Percentiles rank a stretch among this genome's conserved stretches.
Evolutionary conservation across 2,888 invertebrate species (phyloP).

Genomic region (Lamproptera curius): DNA sequence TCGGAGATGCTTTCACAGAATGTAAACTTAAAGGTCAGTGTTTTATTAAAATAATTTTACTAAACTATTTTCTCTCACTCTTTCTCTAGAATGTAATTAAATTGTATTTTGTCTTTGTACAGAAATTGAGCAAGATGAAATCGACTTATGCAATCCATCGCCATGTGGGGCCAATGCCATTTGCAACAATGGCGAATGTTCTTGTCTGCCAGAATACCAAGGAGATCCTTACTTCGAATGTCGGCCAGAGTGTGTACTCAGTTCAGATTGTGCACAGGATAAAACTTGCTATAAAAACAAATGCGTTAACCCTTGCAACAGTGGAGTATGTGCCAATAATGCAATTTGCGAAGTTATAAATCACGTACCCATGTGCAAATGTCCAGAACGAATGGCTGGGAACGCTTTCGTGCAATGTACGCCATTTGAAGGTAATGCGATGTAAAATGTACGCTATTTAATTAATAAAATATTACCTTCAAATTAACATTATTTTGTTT

Average conservation of each 20-base stretch:
- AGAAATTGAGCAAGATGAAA: constrained; percentile 47
- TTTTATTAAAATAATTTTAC: too few relatives aligned
- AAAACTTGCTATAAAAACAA: constrained; percentile 83
- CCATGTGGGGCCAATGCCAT: constrained; percentile 82
- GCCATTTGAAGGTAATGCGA: constrained; percentile 52
- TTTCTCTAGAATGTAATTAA: too few relatives aligned
- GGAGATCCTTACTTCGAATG: constrained; percentile 84
- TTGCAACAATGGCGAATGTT: constrained; percentile 78
- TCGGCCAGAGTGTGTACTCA: constrained; percentile 83
- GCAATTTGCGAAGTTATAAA: constrained; percentile 85
- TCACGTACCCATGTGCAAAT: constrained; percentile 85
- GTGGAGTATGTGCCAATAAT: constrained; percentile 82
- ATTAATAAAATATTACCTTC: not conserved
- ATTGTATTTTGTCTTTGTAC: too few relatives aligned
- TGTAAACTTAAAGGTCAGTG: constrained; percentile 74
- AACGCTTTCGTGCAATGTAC: constrained; percentile 82
- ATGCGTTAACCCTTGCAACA: constrained; percentile 83
- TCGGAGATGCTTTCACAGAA: constrained; percentile 85
- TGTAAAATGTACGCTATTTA: not conserved
- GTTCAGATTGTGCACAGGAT: constrained; percentile 81
- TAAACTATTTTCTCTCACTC: too few relatives aligned
- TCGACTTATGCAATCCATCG: constrained; percentile 80
- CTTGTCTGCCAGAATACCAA: constrained; percentile 79
- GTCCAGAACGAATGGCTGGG: constrained; percentile 81
- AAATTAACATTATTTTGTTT: constrained; percentile 8